These are phyloP conservation scores for Ceraclea dissimilis DNA, from an alignment of 2,888 invertebrate species.

Conservation along the genomic window DNA sequence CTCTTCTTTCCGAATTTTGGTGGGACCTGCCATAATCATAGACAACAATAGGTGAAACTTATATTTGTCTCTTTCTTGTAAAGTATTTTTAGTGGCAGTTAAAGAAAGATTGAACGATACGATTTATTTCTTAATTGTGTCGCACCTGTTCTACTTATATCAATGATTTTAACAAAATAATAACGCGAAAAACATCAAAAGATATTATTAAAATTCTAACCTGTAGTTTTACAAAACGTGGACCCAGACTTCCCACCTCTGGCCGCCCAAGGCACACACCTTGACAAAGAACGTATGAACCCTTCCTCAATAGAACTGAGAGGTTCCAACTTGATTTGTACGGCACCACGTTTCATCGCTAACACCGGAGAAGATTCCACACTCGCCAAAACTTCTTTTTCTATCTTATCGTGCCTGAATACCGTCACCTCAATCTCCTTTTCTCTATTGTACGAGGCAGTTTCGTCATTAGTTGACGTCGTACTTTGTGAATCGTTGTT, in stretches of 20 bases:
- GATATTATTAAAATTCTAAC: no score
- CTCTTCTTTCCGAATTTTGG: no score
- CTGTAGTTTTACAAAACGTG: constrained; percentile 88
- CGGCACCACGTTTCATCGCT: constrained; percentile 28
- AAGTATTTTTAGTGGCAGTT: no score
- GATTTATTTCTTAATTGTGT: no score
- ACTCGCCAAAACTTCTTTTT: constrained; percentile 33
- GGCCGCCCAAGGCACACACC: constrained; percentile 87
- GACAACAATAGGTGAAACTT: no score
- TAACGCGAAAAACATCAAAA: no score
- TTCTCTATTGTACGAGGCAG: neutral
- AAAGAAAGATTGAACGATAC: no score
- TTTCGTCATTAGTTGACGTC: neutral
- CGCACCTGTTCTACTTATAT: no score
- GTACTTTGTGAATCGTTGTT: neutral
- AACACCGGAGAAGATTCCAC: constrained; percentile 33
- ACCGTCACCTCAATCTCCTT: constrained; percentile 27
- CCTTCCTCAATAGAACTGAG: constrained; percentile 46
- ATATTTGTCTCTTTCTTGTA: no score
- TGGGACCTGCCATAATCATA: no score
- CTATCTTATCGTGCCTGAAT: constrained; percentile 5
- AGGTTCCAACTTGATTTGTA: constrained; percentile 28
- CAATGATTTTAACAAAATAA: no score
- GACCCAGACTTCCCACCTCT: constrained; percentile 97
- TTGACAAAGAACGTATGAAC: constrained; percentile 77